Evolutionary conservation across 2,113 vertebrate genomes (phyloP).

Genomic region (Halcyon malimbica): DNA sequence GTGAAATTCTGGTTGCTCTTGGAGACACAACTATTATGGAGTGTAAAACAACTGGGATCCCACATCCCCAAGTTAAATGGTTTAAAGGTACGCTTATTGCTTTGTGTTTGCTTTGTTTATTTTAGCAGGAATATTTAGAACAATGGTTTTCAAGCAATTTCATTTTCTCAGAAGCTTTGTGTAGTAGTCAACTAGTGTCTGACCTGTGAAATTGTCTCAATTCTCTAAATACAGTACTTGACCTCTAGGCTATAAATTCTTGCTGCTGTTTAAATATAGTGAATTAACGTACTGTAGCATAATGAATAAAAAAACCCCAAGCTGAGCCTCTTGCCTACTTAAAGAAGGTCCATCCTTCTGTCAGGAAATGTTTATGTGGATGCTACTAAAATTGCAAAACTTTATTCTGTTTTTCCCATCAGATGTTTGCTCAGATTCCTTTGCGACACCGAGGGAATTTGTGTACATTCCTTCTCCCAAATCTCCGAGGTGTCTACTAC

Average conservation of each 20-base stretch:
- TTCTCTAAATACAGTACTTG: background rate
- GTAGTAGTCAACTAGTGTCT: slow-evolving; percentile 5
- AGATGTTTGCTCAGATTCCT: background rate
- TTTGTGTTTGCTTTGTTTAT: background rate
- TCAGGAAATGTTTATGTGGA: background rate
- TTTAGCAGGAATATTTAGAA: background rate
- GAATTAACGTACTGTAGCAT: background rate
- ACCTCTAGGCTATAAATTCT: background rate
- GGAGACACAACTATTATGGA: slow-evolving; percentile 89
- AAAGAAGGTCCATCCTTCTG: background rate
- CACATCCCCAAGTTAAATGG: slow-evolving; percentile 89
- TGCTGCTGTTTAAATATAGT: background rate
- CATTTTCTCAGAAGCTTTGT: slow-evolving; percentile 31
- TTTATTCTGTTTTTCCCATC: background rate
- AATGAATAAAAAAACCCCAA: background rate
- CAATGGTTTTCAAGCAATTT: slow-evolving; percentile 1
- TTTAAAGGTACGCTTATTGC: slow-evolving; percentile 88
- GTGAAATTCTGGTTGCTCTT: slow-evolving; percentile 85
- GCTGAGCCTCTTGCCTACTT: background rate
- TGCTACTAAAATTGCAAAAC: background rate
- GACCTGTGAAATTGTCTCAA: background rate
- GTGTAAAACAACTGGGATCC: slow-evolving; percentile 87
- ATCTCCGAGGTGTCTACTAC: background rate
- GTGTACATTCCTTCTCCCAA: background rate
- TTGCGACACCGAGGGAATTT: background rate